Percentiles rank a stretch among this genome's conserved stretches.
phyloP scores from a whole-genome alignment of 2,797 vertebrate genomes.

The Gymnopithys bicolor region DNA sequence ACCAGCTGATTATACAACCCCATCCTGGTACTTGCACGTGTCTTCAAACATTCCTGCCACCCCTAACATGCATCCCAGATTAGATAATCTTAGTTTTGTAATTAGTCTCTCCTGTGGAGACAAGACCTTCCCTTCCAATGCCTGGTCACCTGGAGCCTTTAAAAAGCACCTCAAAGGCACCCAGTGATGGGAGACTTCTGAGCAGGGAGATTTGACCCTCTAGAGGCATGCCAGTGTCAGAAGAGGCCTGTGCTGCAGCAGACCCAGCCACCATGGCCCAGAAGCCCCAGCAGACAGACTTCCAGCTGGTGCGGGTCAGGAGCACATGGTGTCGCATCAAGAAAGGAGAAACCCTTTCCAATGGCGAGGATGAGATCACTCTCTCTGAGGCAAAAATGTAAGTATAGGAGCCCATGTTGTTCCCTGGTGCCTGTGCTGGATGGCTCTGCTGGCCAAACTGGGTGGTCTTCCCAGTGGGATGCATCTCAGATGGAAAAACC shows the following conservation, averaged over 20 bases:
- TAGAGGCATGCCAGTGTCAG: conserved; percentile 38
- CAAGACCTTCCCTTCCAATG: not conserved
- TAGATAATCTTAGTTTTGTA: conserved; percentile 66
- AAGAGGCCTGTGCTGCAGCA: conserved; percentile 25
- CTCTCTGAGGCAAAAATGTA: conserved; percentile 85
- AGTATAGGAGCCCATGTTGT: conserved; percentile 42
- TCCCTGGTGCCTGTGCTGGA: fast-evolving
- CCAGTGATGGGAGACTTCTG: not conserved
- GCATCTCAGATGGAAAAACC: not conserved
- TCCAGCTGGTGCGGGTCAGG: conserved; percentile 79
- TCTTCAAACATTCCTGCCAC: not conserved
- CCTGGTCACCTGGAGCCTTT: conserved; percentile 44
- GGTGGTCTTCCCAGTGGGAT: not conserved
- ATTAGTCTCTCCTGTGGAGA: not conserved
- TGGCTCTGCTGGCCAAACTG: not conserved
- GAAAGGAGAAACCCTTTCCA: conserved; percentile 54
- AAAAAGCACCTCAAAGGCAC: conserved; percentile 46
- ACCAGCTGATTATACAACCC: conserved; percentile 54
- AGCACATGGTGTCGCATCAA: conserved; percentile 78
- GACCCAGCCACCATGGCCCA: not conserved
- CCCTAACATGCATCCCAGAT: not conserved
- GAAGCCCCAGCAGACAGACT: conserved; percentile 71
- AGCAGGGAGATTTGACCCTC: not conserved
- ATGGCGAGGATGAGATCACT: conserved; percentile 34
- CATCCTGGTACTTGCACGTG: conserved; percentile 7